These are phyloP conservation scores for Corydoras sp. DNA, from an alignment of 2,113 vertebrate genomes.

Conservation along the genomic window DNA sequence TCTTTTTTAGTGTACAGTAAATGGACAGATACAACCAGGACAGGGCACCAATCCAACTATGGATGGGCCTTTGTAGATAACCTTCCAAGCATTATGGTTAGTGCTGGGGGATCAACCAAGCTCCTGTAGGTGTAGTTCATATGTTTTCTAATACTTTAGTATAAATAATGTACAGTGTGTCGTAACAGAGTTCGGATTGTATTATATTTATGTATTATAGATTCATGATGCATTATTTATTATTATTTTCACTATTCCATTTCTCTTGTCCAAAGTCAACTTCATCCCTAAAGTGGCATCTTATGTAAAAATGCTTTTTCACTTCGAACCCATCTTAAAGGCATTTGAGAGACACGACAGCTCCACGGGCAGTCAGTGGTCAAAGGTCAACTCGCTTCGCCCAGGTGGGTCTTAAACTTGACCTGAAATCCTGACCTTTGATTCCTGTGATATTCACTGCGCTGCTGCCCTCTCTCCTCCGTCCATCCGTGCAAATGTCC, in stretches of 20 bases:
- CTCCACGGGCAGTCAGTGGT: conserved; percentile 27
- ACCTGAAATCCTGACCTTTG: conserved; percentile 42
- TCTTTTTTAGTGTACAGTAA: too few species aligned
- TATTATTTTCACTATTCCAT: neutral
- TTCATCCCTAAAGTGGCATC: neutral
- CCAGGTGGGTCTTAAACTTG: conserved; percentile 47
- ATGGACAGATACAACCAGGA: too few species aligned
- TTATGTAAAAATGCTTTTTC: neutral
- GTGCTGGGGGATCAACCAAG: too few species aligned
- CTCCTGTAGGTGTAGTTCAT: too few species aligned
- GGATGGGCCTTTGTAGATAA: too few species aligned
- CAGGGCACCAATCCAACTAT: too few species aligned
- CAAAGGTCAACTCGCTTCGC: conserved; percentile 45
- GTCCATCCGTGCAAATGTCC: conserved; percentile 19
- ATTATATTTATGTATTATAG: too few species aligned
- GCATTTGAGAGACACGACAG: conserved; percentile 18
- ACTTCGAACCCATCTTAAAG: neutral
- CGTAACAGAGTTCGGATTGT: neutral
- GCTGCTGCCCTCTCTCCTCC: conserved; percentile 23
- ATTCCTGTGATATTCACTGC: conserved; percentile 11
- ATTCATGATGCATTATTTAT: neutral
- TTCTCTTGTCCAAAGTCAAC: neutral
- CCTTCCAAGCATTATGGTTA: too few species aligned
- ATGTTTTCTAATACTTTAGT: too few species aligned
- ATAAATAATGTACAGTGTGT: too few species aligned